Conservation (phyloP, 2,113 vertebrate species). For the Ondatra zibethicus region DNA sequence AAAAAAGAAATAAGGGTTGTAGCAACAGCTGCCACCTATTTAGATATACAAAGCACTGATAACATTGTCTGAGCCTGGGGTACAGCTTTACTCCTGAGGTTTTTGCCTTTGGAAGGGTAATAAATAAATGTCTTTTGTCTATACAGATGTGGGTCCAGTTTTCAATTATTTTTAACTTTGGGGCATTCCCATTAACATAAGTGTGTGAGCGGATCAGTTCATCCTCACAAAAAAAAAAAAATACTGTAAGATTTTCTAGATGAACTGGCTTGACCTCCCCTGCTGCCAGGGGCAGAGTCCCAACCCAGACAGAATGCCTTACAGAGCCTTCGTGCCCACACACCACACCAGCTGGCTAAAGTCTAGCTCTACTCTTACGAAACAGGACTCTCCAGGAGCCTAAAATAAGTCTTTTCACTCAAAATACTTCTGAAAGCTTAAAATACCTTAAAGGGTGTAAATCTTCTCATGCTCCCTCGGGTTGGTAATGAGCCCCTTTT, state of each 20-base stretch:
- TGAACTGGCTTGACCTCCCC: not conserved
- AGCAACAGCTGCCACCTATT: not conserved
- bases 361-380: not conserved
- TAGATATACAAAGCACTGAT: not conserved
- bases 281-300: not conserved
- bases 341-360: not conserved
- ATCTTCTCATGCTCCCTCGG: slow-evolving; percentile 70
- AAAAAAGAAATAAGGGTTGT: not conserved
- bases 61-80: not conserved
- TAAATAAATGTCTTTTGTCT: not conserved
- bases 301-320: not conserved
- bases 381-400: slow-evolving; percentile 55
- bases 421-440: slow-evolving; percentile 73
- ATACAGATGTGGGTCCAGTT: not conserved
- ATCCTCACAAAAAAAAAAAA: slow-evolving; percentile 23
- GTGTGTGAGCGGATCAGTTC: not conserved
- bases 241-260: not conserved
- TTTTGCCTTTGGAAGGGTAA: not conserved
- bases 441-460: slow-evolving; percentile 70
- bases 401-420: slow-evolving; percentile 69
- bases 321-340: not conserved
- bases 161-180: not conserved
- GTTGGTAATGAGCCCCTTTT: slow-evolving; percentile 71
- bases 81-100: not conserved
- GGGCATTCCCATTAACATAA: not conserved